phyloP scores from a whole-genome alignment of 92 coral and sea anemone genomes.

The Porites cylindrica region DNA sequence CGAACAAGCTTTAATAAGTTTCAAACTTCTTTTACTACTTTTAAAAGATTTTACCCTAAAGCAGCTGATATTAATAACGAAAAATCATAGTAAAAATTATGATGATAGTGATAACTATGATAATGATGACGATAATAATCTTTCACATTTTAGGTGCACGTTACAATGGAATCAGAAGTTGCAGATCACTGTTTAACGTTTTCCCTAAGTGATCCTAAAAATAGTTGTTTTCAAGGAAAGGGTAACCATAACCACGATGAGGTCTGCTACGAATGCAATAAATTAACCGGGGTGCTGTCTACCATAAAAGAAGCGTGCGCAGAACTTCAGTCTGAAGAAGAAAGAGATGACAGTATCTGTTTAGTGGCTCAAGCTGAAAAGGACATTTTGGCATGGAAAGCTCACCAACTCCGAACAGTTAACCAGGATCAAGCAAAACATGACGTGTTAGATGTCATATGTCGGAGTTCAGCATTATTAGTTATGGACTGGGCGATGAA shows the following conservation, averaged over 20 bases:
- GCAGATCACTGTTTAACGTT: constrained; percentile 46
- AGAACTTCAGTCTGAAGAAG: constrained; percentile 30
- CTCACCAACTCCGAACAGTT: too few species aligned
- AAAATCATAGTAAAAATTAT: neutral
- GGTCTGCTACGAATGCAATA: constrained; percentile 29
- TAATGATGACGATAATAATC: neutral
- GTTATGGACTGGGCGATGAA: constrained; percentile 53
- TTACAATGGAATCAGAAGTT: constrained; percentile 30
- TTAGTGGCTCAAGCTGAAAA: constrained; percentile 9
- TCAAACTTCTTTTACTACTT: neutral
- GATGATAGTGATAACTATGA: neutral
- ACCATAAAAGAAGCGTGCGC: constrained; percentile 22
- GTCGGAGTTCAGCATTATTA: constrained; percentile 7
- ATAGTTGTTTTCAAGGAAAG: constrained; percentile 6
- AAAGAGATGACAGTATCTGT: neutral
- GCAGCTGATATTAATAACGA: neutral
- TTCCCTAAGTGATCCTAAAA: constrained; percentile 37
- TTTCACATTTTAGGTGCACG: constrained; percentile 22
- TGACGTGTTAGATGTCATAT: constrained; percentile 21
- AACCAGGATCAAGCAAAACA: neutral
- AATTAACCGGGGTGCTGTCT: constrained; percentile 11
- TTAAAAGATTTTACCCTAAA: neutral
- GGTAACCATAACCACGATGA: constrained; percentile 32
- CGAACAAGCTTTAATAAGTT: neutral
- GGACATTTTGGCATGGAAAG: neutral